Percentiles rank a stretch among this genome's conserved stretches.
Evolutionary conservation across 1,140 invertebrate genomes (phyloP).

Genomic region (Manduca sexta): DNA sequence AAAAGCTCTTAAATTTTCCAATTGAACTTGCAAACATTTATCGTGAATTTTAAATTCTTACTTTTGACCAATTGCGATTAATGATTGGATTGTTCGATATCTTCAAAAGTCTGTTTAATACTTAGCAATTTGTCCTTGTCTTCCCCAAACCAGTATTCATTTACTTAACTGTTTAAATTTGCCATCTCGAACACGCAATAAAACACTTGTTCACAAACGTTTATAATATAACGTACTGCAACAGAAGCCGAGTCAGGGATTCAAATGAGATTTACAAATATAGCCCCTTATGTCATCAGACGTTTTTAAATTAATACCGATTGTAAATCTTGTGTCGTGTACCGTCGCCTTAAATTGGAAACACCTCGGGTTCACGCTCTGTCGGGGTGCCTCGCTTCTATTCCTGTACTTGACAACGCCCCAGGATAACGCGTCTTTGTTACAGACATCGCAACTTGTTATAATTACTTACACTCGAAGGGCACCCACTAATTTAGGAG

Average conservation of each 20-base stretch:
- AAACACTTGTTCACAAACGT: neutral
- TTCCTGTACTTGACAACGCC: conserved; percentile 59
- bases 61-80: too few relatives aligned
- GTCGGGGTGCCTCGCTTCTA: conserved; percentile 39
- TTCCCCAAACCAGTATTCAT: too few relatives aligned
- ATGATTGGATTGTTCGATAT: too few relatives aligned
- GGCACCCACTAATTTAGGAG: conserved; percentile 13
- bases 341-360: conserved; percentile 51
- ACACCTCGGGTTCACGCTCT: conserved; percentile 39
- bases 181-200: neutral
- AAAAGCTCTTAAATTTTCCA: too few relatives aligned
- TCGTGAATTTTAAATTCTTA: too few relatives aligned
- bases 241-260: neutral
- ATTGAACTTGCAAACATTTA: too few relatives aligned
- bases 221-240: neutral
- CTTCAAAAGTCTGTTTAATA: too few relatives aligned
- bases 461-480: conserved; percentile 57
- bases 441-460: conserved; percentile 40
- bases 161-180: too few relatives aligned
- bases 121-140: too few relatives aligned
- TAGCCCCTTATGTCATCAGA: conserved; percentile 51
- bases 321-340: conserved; percentile 53
- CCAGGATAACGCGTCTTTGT: conserved; percentile 43
- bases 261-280: conserved; percentile 37
- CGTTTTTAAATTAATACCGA: conserved; percentile 56